phyloP scores from a whole-genome alignment of 2,888 invertebrate species.

The Meghimatium bilineatum region DNA sequence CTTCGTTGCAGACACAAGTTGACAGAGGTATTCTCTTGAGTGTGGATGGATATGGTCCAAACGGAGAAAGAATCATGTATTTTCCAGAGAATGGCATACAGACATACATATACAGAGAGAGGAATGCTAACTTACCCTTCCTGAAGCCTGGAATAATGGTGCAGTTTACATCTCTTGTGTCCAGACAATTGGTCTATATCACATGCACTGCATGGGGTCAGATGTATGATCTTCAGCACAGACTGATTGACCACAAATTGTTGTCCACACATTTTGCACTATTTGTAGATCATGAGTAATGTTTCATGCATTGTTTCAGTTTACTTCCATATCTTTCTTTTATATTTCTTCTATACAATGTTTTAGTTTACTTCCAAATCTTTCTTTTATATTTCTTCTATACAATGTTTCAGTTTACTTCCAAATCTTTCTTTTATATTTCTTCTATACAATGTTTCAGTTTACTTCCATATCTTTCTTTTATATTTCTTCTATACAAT shows the following conservation, averaged over 20 bases:
- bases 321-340: not conserved
- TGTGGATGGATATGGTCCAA: not conserved
- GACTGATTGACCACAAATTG: conserved; percentile 36
- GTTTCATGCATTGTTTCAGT: not conserved
- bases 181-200: conserved; percentile 25
- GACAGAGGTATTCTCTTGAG: conserved; percentile 23
- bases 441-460: not conserved
- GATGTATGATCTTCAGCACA: conserved; percentile 9
- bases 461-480: not conserved
- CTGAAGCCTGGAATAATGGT: conserved; percentile 51
- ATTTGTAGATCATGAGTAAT: conserved; percentile 21
- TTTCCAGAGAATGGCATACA: conserved; percentile 45
- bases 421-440: not conserved
- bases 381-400: not conserved
- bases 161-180: conserved; percentile 39
- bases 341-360: not conserved
- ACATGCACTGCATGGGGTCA: conserved; percentile 51
- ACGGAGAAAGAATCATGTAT: conserved; percentile 40
- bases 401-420: not conserved
- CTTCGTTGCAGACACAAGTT: conserved; percentile 6
- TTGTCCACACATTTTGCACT: conserved; percentile 42
- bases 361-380: not conserved
- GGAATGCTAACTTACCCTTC: conserved; percentile 31
- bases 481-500: not conserved
- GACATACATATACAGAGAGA: conserved; percentile 43